Conservation (phyloP, 1,140 invertebrate species). For the Ips nitidus region DNA sequence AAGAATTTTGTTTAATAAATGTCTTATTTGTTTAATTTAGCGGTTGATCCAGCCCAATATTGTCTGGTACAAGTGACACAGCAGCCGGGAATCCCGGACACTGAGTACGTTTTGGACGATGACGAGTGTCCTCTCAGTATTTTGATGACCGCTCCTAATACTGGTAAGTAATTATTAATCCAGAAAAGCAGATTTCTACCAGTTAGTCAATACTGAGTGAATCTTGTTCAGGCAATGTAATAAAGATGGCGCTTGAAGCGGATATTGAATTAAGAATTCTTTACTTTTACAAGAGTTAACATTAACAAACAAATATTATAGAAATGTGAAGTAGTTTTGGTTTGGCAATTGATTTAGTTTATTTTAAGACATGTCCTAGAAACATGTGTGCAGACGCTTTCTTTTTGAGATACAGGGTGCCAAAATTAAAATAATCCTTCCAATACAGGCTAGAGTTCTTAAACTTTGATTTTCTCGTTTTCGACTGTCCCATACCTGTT, state of each 20-base stretch:
- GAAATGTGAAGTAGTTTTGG: too few relatives aligned
- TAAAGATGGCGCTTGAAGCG: background rate
- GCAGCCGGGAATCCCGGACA: conserved; percentile 55
- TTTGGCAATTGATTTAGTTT: too few relatives aligned
- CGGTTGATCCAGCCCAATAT: conserved; percentile 82
- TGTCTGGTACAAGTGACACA: conserved; percentile 90
- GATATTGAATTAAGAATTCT: too few relatives aligned
- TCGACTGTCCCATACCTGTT: too few relatives aligned
- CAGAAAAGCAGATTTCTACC: background rate
- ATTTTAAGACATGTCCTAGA: too few relatives aligned
- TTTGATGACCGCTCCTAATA: conserved; percentile 84
- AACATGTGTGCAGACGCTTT: too few relatives aligned
- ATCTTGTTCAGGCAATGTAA: background rate
- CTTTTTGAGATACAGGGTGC: too few relatives aligned
- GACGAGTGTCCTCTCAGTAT: conserved; percentile 96
- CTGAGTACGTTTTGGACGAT: conserved; percentile 92
- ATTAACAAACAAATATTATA: too few relatives aligned
- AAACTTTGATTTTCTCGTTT: too few relatives aligned
- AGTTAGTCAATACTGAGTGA: background rate
- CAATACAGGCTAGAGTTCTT: too few relatives aligned
- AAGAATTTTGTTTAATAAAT: background rate
- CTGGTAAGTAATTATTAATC: conserved; percentile 57
- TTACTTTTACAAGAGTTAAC: too few relatives aligned
- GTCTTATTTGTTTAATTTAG: background rate
- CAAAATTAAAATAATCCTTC: too few relatives aligned